A percentile compares a stretch with the other conserved stretches of the same genome.
These are phyloP conservation scores for Platypus cylindrus DNA, from an alignment of 2,888 invertebrate species.

Conservation along the genomic window DNA sequence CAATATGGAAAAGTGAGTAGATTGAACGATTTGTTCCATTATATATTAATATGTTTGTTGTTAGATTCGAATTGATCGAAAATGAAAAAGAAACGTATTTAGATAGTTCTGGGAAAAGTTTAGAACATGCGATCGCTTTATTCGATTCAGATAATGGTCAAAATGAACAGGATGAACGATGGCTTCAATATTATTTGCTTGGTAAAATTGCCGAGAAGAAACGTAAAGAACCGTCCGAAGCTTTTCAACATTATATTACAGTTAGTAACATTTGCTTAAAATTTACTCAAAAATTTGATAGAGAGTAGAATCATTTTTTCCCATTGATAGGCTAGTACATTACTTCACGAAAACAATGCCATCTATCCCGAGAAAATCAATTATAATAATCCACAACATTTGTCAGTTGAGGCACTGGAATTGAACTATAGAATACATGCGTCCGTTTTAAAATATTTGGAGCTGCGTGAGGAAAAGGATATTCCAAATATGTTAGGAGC, in stretches of 20 bases:
- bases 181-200: conserved; percentile 91
- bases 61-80: conserved; percentile 56
- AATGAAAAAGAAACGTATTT: conserved; percentile 69
- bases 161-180: conserved; percentile 66
- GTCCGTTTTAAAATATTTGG: conserved; percentile 76
- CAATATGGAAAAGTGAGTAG: conserved; percentile 51
- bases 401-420: conserved; percentile 83
- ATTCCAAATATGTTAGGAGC: conserved; percentile 46
- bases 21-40: neutral
- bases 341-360: conserved; percentile 67
- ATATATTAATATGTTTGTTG: too few species aligned
- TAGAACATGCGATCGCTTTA: conserved; percentile 53
- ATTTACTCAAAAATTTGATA: neutral
- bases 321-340: conserved; percentile 50
- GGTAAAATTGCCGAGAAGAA: conserved; percentile 88
- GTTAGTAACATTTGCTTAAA: conserved; percentile 32
- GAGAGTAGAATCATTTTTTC: neutral
- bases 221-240: conserved; percentile 57
- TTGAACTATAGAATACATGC: conserved; percentile 75
- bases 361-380: conserved; percentile 77
- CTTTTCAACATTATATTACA: conserved; percentile 66
- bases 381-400: conserved; percentile 68
- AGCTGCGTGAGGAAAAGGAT: conserved; percentile 59
- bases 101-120: conserved; percentile 65
- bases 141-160: conserved; percentile 41